phyloP scores from a whole-genome alignment of 1,140 invertebrate species.

The Scylla paramamosain region DNA sequence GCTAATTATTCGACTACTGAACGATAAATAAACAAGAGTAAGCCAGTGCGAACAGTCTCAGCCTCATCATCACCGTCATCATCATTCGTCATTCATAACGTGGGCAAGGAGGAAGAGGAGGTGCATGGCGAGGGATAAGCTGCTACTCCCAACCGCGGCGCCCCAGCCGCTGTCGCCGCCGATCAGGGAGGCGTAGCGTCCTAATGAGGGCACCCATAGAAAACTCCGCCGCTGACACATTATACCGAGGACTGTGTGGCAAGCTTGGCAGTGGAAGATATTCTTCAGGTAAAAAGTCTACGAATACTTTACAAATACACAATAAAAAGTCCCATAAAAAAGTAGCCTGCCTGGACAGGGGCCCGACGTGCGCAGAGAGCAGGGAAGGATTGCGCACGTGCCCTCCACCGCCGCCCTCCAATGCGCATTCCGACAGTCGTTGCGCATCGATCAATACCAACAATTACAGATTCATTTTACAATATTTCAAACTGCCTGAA shows the following conservation, averaged over 20 bases:
- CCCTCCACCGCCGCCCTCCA: background rate
- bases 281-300: background rate
- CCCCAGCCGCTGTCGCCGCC: background rate
- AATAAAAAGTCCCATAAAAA: background rate
- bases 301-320: background rate
- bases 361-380: background rate
- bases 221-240: background rate
- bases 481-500: constrained; percentile 15
- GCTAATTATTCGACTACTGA: too few species aligned
- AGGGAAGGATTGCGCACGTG: background rate
- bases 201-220: background rate
- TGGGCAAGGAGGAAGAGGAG: background rate
- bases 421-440: background rate
- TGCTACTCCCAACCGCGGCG: background rate
- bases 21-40: too few species aligned
- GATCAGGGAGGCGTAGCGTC: background rate
- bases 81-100: background rate
- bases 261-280: background rate
- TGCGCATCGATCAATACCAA: constrained; percentile 20
- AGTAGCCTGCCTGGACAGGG: background rate
- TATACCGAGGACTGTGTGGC: background rate
- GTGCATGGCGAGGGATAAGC: background rate
- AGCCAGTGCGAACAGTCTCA: background rate
- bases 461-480: constrained; percentile 24
- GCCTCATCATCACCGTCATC: background rate